Conservation (phyloP, 2,113 vertebrate species). For the Myiagra hebetior region DNA sequence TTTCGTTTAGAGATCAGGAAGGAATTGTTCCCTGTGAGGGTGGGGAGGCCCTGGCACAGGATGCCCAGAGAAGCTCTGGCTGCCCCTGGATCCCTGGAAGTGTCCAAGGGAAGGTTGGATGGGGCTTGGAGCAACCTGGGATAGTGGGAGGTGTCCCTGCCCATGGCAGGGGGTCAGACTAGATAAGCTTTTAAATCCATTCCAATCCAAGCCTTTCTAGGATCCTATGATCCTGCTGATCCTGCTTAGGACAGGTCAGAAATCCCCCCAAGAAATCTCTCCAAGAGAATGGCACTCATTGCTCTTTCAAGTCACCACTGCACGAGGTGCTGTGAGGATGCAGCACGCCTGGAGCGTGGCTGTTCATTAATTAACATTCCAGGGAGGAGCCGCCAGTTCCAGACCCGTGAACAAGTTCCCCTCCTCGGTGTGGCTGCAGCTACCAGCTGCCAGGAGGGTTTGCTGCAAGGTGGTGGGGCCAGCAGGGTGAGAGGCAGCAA, state of each 20-base stretch:
- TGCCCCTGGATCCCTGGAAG: background rate
- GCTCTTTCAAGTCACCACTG: accelerated
- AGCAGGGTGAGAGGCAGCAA: background rate
- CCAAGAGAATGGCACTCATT: background rate
- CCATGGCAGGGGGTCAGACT: background rate
- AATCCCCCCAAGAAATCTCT: background rate
- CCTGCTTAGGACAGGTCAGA: background rate
- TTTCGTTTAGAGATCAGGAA: background rate
- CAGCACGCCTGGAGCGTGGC: accelerated
- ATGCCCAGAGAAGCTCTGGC: background rate
- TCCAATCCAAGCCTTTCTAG: background rate
- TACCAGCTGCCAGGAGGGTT: background rate
- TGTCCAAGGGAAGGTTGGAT: background rate
- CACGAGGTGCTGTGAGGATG: background rate
- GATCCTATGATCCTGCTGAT: background rate
- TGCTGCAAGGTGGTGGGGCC: background rate
- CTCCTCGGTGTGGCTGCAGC: background rate
- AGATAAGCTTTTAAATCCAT: background rate
- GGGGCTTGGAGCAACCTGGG: accelerated
- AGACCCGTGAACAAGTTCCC: background rate
- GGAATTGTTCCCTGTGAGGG: background rate
- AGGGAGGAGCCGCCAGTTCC: background rate
- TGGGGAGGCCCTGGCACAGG: background rate
- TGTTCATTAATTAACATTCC: background rate
- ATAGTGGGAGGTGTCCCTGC: accelerated